A percentile compares a stretch with the other conserved stretches of the same genome.
phyloP scores from a whole-genome alignment of 2,888 invertebrate species.

The Anticlea derivata region DNA sequence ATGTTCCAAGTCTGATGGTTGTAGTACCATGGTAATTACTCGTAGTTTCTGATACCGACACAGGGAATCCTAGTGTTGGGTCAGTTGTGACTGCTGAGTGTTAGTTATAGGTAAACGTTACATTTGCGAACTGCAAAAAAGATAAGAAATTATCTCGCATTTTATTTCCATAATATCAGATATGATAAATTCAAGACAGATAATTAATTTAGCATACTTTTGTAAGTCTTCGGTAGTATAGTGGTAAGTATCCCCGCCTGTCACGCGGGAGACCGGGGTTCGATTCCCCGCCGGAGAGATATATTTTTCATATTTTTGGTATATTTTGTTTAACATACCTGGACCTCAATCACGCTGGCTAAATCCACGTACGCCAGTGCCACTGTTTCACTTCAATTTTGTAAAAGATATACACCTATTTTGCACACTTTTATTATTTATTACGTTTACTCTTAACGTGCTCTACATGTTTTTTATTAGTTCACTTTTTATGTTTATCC shows the following conservation, averaged over 20 bases:
- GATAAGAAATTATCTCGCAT: no score
- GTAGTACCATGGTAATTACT: no score
- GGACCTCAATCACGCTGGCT: slow-evolving; percentile 90
- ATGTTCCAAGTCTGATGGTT: no score
- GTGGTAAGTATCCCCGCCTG: slow-evolving; percentile 85
- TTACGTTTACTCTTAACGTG: background rate
- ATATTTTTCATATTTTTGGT: slow-evolving; percentile 41
- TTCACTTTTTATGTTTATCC: no score
- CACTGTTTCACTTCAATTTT: slow-evolving; percentile 73
- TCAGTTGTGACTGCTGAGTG: no score
- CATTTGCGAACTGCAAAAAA: no score
- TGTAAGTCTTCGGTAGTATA: slow-evolving; percentile 79
- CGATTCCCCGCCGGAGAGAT: slow-evolving; percentile 82
- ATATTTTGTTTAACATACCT: slow-evolving; percentile 75
- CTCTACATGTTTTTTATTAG: slow-evolving; percentile 9
- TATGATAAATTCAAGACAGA: background rate
- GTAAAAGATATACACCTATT: slow-evolving; percentile 37
- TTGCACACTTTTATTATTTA: slow-evolving; percentile 11
- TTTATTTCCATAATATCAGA: no score
- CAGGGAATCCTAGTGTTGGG: no score
- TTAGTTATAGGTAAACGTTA: no score
- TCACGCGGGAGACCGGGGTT: slow-evolving; percentile 85
- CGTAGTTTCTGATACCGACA: no score
- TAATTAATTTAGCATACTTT: rapidly evolving
- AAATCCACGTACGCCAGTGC: slow-evolving; percentile 90